A percentile compares a stretch with the other conserved stretches of the same genome.
phyloP scores from a whole-genome alignment of 2,888 invertebrate genomes.

The Litoditis marina region DNA sequence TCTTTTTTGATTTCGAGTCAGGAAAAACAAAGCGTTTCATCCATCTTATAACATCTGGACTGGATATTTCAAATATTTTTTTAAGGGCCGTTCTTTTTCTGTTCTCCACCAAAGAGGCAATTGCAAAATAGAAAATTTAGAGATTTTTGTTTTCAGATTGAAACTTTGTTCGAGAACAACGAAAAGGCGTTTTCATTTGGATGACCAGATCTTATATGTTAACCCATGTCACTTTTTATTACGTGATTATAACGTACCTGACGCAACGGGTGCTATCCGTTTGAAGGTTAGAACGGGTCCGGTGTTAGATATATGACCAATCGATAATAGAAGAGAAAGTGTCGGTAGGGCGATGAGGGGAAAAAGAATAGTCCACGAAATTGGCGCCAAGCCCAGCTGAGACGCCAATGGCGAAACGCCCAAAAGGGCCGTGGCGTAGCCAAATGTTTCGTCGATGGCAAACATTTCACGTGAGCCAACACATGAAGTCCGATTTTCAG shows the following conservation, averaged over 20 bases:
- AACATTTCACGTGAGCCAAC: no score
- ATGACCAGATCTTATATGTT: not conserved
- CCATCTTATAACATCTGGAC: no score
- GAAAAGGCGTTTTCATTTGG: no score
- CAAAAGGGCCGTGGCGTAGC: constrained; percentile 27
- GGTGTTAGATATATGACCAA: constrained; percentile 32
- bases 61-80: no score
- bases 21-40: no score
- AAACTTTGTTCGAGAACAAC: no score
- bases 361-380: constrained; percentile 37
- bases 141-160: no score
- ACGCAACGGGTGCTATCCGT: constrained; percentile 37
- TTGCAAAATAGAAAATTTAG: no score
- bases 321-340: constrained; percentile 28
- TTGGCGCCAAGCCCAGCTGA: constrained; percentile 21
- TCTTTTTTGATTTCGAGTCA: no score
- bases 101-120: no score
- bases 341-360: constrained; percentile 43
- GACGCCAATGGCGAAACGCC: constrained; percentile 29
- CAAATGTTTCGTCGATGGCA: constrained; percentile 24
- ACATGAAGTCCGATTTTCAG: no score
- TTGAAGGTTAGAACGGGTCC: constrained; percentile 39
- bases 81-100: no score
- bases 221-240: not conserved
- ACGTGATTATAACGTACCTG: constrained; percentile 23